These are phyloP conservation scores for Mylabris phalerata DNA, from an alignment of 1,140 invertebrate species.

Conservation along the genomic window DNA sequence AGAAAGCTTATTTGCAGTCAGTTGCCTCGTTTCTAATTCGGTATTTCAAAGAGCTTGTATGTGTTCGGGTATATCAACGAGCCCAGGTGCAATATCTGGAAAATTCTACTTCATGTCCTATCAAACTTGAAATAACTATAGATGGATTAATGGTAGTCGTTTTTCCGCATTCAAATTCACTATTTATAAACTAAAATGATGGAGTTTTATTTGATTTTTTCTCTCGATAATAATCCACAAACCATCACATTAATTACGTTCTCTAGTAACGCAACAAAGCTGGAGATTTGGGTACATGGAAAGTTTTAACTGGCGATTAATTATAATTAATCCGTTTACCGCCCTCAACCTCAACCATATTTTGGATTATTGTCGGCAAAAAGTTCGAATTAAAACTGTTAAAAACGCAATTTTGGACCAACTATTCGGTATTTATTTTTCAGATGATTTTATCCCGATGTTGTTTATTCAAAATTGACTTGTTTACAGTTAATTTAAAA, in stretches of 20 bases:
- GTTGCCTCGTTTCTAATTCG: slow-evolving; percentile 16
- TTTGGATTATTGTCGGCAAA: no score
- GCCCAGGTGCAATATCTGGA: slow-evolving; percentile 20
- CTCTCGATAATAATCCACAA: slow-evolving; percentile 2
- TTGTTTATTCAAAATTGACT: no score
- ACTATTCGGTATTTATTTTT: no score
- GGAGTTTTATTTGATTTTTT: no score
- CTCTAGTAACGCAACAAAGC: slow-evolving; percentile 3
- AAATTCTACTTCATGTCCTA: slow-evolving; percentile 13
- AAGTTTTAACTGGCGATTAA: slow-evolving; percentile 8
- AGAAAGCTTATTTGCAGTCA: slow-evolving; percentile 28
- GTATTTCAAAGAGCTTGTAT: not conserved
- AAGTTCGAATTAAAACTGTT: not conserved
- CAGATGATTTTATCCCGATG: no score
- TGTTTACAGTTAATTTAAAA: no score
- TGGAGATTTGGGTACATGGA: not conserved
- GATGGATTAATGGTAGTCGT: not conserved
- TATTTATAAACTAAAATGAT: no score
- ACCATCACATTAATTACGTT: slow-evolving; percentile 5
- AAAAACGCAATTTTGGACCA: not conserved
- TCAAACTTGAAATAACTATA: not conserved
- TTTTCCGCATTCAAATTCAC: not conserved
- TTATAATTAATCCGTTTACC: not conserved
- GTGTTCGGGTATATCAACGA: slow-evolving; percentile 5
- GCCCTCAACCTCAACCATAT: not conserved